Percentiles rank a stretch among this genome's conserved stretches.
Evolutionary conservation across 2,888 invertebrate genomes (phyloP).

Genomic region (Gymnoscelis rufifasciata): DNA sequence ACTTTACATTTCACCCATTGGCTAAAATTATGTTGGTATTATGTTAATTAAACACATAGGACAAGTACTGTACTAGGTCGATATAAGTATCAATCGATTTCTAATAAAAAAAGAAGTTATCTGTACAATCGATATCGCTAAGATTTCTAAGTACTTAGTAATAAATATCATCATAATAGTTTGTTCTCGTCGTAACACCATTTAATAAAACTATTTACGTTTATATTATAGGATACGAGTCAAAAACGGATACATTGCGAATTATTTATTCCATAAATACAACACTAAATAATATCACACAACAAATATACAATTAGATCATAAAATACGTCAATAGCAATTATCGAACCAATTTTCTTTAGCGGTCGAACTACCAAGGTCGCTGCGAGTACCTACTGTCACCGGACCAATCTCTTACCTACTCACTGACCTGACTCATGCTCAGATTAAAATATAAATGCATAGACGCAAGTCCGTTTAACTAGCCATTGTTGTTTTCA

Average conservation of each 20-base stretch:
- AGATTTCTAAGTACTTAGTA: too few species aligned
- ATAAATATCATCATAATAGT: too few species aligned
- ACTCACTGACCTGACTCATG: constrained; percentile 38
- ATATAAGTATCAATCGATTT: too few species aligned
- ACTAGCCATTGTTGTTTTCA: constrained; percentile 13
- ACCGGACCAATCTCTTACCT: constrained; percentile 36
- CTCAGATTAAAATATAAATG: constrained; percentile 47
- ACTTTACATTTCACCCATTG: too few species aligned
- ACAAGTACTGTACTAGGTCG: too few species aligned
- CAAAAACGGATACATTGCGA: constrained; percentile 20
- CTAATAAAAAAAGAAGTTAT: too few species aligned
- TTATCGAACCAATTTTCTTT: constrained; percentile 45
- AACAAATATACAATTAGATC: constrained; percentile 30
- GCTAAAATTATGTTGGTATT: too few species aligned
- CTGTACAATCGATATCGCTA: too few species aligned
- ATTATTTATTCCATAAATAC: constrained; percentile 35
- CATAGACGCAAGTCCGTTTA: constrained; percentile 43
- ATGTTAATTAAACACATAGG: too few species aligned
- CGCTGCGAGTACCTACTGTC: constrained; percentile 17
- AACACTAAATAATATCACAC: constrained; percentile 30
- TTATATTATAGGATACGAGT: too few species aligned
- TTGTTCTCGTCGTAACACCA: too few species aligned
- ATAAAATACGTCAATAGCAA: constrained; percentile 34
- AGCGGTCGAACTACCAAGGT: constrained; percentile 42
- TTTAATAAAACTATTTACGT: background rate